These are phyloP conservation scores for Bombus soroeensis DNA, from an alignment of 1,140 invertebrate genomes.

Conservation along the genomic window DNA sequence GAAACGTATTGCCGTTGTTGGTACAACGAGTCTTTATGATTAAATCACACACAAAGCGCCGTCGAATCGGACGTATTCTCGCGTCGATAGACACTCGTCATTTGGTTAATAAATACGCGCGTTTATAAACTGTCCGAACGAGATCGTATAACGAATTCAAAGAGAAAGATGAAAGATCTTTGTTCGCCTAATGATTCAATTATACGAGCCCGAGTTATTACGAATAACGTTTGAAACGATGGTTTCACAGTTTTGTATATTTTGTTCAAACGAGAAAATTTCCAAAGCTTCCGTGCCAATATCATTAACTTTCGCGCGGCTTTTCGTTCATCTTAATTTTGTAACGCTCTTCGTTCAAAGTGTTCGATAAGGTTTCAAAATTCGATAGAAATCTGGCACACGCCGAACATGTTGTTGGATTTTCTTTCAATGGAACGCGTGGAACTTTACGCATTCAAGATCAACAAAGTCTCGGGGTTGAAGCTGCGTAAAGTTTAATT, in stretches of 20 bases:
- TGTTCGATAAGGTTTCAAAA: neutral
- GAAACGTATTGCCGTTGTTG: constrained; percentile 1
- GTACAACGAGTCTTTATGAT: neutral
- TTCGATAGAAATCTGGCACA: neutral
- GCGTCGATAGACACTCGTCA: neutral
- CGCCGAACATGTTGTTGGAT: neutral
- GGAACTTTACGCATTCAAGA: constrained; percentile 5
- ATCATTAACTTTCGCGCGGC: too few species aligned
- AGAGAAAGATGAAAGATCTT: neutral
- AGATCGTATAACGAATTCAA: neutral
- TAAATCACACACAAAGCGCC: constrained; percentile 6
- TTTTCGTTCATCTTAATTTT: neutral
- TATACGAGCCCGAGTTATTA: neutral
- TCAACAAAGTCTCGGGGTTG: neutral
- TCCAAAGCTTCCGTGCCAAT: too few species aligned
- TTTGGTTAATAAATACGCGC: neutral
- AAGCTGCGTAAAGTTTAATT: constrained; percentile 22
- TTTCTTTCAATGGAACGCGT: neutral
- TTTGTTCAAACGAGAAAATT: too few species aligned
- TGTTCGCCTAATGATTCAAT: too few species aligned
- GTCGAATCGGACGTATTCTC: neutral
- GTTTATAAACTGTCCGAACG: neutral
- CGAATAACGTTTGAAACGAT: neutral
- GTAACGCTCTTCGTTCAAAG: neutral
- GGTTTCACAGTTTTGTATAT: too few species aligned